Percentiles rank a stretch among this genome's conserved stretches.
These are phyloP conservation scores for Triplophysa tibetana DNA, from an alignment of 2,113 vertebrate genomes.

Conservation along the genomic window DNA sequence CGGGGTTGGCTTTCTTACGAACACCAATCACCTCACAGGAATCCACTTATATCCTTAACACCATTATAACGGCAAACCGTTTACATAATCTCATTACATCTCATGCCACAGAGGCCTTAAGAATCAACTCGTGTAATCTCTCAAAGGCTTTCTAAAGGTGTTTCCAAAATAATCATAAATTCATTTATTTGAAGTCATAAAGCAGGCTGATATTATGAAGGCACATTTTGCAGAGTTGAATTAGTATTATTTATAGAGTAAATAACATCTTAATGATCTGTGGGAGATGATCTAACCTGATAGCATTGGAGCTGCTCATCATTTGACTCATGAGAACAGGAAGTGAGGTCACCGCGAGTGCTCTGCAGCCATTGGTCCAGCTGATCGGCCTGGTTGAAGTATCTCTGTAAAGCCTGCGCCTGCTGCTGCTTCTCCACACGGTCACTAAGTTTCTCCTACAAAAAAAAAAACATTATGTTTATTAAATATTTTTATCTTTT, in stretches of 20 bases:
- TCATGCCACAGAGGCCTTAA: conserved; percentile 70
- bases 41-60: conserved; percentile 65
- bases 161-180: conserved; percentile 27
- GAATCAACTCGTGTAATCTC: conserved; percentile 57
- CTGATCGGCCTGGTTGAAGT: conserved; percentile 87
- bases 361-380: conserved; percentile 91
- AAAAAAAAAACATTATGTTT: conserved; percentile 9
- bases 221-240: not conserved
- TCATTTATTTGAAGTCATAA: conserved; percentile 1
- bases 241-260: not conserved
- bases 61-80: conserved; percentile 62
- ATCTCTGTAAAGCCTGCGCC: conserved; percentile 88
- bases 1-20: conserved; percentile 48
- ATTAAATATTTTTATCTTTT: not conserved
- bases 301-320: conserved; percentile 92
- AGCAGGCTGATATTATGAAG: not conserved
- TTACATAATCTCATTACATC: conserved; percentile 85
- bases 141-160: conserved; percentile 60
- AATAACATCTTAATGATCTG: not conserved
- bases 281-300: conserved; percentile 77
- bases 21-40: conserved; percentile 63
- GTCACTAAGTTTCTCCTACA: conserved; percentile 88
- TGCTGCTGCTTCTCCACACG: conserved; percentile 93
- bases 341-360: conserved; percentile 81
- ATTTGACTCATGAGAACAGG: conserved; percentile 83